These are phyloP conservation scores for Thamnophis sirtalis DNA, from an alignment of 2,113 vertebrate genomes.

Conservation along the genomic window DNA sequence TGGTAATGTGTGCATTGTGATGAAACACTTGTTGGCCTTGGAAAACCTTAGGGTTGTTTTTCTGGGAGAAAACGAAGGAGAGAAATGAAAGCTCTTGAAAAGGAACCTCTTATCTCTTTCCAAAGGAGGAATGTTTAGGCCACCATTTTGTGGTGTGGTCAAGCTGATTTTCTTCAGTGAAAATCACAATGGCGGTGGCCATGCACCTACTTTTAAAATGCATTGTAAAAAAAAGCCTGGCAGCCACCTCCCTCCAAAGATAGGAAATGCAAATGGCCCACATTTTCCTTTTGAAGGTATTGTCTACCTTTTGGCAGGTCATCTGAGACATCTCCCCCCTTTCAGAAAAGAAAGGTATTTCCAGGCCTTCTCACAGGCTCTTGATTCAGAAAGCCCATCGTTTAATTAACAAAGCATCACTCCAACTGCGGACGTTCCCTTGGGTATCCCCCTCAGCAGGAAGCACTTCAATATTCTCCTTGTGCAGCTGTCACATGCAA, in stretches of 20 bases:
- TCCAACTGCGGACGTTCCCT: slow-evolving; percentile 37
- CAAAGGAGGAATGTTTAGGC: background rate
- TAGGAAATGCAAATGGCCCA: background rate
- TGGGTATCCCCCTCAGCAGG: slow-evolving; percentile 36
- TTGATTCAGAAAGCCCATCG: slow-evolving; percentile 21
- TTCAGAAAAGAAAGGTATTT: background rate
- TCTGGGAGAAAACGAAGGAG: background rate
- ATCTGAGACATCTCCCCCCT: background rate
- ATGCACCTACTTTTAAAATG: background rate
- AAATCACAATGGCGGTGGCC: background rate
- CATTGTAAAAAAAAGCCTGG: background rate
- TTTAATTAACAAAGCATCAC: background rate
- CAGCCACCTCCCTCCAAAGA: background rate
- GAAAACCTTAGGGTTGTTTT: background rate
- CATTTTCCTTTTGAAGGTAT: background rate
- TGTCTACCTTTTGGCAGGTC: background rate
- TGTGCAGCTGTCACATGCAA: slow-evolving; percentile 30
- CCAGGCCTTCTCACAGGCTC: background rate
- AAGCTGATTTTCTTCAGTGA: background rate
- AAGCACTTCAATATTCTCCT: background rate
- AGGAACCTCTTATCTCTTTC: background rate
- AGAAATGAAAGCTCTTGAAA: background rate
- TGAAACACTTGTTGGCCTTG: background rate
- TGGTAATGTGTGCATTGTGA: background rate
- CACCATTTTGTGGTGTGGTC: background rate